Conservation (phyloP, 2,113 vertebrate species). For the Platichthys flesus region DNA sequence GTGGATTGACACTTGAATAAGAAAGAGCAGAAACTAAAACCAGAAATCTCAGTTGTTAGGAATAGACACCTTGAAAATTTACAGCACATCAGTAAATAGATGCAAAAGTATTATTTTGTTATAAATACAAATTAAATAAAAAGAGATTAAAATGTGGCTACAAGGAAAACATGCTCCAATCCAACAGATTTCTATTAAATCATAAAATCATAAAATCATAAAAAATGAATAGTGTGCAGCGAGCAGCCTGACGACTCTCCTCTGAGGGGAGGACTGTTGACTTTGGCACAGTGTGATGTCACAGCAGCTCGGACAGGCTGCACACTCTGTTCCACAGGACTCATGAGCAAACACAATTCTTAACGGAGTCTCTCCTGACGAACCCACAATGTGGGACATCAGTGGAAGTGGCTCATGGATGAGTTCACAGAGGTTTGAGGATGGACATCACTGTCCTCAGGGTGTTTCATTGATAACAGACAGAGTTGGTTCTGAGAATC, state of each 20-base stretch:
- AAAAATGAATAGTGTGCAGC: no score
- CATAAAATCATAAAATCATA: background rate
- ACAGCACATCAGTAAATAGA: no score
- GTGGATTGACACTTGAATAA: no score
- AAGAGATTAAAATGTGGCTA: no score
- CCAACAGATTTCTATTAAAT: background rate
- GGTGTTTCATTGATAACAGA: no score
- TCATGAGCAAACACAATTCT: constrained; percentile 39
- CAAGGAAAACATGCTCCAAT: no score
- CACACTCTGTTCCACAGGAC: constrained; percentile 47
- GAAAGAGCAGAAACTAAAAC: background rate
- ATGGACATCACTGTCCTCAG: no score
- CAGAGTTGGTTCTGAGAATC: no score
- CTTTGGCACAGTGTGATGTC: constrained; percentile 24
- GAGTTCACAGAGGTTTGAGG: background rate
- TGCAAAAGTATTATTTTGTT: no score
- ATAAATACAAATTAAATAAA: no score
- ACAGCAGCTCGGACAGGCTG: background rate
- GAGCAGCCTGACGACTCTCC: constrained; percentile 6
- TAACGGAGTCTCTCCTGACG: constrained; percentile 19
- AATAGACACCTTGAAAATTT: no score
- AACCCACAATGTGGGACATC: background rate
- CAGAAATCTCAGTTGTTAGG: no score
- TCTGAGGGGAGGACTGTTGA: constrained; percentile 18
- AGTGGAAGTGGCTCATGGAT: background rate